phyloP scores from a whole-genome alignment of 2,113 vertebrate genomes.

The Periophthalmus modestus region DNA sequence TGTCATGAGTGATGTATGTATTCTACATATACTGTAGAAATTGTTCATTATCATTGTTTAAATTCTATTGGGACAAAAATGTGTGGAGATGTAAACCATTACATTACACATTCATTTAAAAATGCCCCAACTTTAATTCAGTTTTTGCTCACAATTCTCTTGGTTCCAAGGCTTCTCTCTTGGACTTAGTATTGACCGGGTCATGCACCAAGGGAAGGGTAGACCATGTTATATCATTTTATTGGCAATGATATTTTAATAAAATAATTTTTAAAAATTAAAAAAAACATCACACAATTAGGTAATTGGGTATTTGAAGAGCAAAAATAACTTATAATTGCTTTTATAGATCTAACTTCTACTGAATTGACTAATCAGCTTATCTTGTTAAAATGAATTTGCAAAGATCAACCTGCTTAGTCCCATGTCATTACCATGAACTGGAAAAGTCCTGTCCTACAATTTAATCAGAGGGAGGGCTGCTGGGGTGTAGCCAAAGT shows the following conservation, averaged over 20 bases:
- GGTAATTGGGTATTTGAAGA: neutral
- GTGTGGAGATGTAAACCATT: neutral
- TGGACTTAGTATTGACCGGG: conserved; percentile 43
- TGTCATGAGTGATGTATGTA: conserved; percentile 12
- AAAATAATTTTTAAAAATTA: neutral
- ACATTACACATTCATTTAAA: neutral
- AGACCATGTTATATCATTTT: conserved; percentile 21
- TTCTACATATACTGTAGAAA: neutral
- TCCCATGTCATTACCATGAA: conserved; percentile 16
- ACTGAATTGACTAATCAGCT: conserved; percentile 29
- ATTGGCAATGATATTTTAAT: conserved; percentile 20
- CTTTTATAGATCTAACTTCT: conserved; percentile 9
- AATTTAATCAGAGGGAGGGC: neutral
- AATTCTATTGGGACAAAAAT: neutral
- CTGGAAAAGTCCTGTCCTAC: conserved; percentile 29
- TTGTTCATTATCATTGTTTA: conserved; percentile 22
- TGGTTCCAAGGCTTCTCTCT: conserved; percentile 9
- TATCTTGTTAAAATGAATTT: conserved; percentile 49
- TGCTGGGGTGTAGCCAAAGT: conserved; percentile 32
- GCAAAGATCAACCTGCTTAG: conserved; percentile 29
- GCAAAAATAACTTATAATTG: conserved; percentile 12
- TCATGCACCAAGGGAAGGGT: conserved; percentile 47
- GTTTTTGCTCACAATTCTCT: neutral
- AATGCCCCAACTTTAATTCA: neutral
- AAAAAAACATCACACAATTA: neutral